Conservation (phyloP, 1,140 invertebrate genomes). For the Drosophila gunungcola region DNA sequence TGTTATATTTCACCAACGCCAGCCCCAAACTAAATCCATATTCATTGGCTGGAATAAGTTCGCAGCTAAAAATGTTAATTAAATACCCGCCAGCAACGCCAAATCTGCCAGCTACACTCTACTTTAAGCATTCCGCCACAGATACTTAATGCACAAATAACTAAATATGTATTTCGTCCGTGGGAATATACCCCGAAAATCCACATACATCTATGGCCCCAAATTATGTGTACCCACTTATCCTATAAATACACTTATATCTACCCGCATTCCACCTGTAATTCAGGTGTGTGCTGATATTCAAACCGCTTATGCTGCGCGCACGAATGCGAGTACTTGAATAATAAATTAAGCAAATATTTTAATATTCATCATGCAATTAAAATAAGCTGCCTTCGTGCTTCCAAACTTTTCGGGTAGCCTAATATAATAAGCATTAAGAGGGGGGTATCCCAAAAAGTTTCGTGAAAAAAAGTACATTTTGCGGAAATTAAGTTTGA, state of each 20-base stretch:
- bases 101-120: slow-evolving; percentile 23
- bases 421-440: slow-evolving; percentile 77
- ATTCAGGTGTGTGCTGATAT: slow-evolving; percentile 22
- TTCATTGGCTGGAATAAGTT: slow-evolving; percentile 31
- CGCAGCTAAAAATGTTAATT: slow-evolving; percentile 43
- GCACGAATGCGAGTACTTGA: slow-evolving; percentile 72
- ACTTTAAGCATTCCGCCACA: background rate
- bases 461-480: slow-evolving; percentile 59
- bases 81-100: slow-evolving; percentile 30
- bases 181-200: slow-evolving; percentile 37
- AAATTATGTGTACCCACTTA: slow-evolving; percentile 14
- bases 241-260: background rate
- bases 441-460: slow-evolving; percentile 29
- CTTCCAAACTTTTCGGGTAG: slow-evolving; percentile 59
- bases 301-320: slow-evolving; percentile 46
- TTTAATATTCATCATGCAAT: slow-evolving; percentile 85
- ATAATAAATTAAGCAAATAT: slow-evolving; percentile 84
- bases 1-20: background rate
- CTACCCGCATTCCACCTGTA: slow-evolving; percentile 24
- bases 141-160: slow-evolving; percentile 71
- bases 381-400: slow-evolving; percentile 76
- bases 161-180: slow-evolving; percentile 59
- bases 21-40: slow-evolving; percentile 4
- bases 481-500: slow-evolving; percentile 79
- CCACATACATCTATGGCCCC: slow-evolving; percentile 35